These are phyloP conservation scores for Scaeva pyrastri DNA, from an alignment of 2,888 invertebrate species.

Conservation along the genomic window DNA sequence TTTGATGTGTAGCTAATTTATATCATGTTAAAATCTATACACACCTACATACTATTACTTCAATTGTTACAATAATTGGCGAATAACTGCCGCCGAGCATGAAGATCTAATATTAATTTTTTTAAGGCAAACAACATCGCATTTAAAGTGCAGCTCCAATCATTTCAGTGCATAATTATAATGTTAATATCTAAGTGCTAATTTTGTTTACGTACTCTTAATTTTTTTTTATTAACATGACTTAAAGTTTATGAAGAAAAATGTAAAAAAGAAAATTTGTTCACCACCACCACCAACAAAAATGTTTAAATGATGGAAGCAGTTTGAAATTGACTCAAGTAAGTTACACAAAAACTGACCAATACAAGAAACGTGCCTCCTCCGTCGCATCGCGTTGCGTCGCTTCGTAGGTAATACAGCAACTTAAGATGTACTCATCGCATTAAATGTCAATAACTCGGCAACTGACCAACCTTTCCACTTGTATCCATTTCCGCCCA, in stretches of 20 bases:
- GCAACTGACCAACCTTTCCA: constrained; percentile 4
- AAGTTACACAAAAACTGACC: no score
- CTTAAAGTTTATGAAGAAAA: no score
- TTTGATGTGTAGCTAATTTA: constrained; percentile 36
- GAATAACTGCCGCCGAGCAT: neutral
- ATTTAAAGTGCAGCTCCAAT: neutral
- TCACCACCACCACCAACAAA: no score
- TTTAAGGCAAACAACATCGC: constrained; percentile 12
- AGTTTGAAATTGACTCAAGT: no score
- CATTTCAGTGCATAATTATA: neutral
- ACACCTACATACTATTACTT: constrained; percentile 18
- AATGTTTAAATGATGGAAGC: no score
- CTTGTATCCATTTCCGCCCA: constrained; percentile 1
- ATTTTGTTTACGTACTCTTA: neutral
- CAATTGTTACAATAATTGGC: constrained; percentile 27
- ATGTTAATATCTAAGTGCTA: neutral
- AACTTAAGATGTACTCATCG: neutral
- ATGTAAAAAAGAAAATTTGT: no score
- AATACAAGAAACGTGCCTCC: no score
- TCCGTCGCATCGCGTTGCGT: no score
- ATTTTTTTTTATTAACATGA: neutral
- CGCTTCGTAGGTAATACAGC: no score
- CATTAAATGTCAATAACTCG: neutral
- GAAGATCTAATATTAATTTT: constrained; percentile 4
- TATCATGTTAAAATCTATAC: neutral